phyloP scores from a whole-genome alignment of 2,113 vertebrate genomes.

The Eurypyga helias region DNA sequence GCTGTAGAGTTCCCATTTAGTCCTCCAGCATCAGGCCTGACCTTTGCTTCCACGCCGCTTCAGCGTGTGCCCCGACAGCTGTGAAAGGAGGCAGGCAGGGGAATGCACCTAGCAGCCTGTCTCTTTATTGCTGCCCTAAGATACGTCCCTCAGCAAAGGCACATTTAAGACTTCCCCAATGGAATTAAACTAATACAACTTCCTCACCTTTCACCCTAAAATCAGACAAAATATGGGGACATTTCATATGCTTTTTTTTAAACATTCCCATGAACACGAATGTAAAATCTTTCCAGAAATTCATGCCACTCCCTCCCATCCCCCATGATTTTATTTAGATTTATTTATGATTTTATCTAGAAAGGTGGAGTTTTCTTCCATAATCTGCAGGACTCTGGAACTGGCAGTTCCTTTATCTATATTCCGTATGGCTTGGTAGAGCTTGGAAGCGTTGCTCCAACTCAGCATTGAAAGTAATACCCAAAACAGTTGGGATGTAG shows the following conservation, averaged over 20 bases:
- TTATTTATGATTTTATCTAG: no score
- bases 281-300: neutral
- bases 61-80: neutral
- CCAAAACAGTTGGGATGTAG: neutral
- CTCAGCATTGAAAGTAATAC: neutral
- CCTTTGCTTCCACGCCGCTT: neutral
- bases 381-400: neutral
- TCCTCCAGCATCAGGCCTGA: neutral
- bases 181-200: neutral
- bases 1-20: neutral
- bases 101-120: accelerated
- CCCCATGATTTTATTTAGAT: neutral
- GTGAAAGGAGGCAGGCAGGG: neutral
- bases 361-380: neutral
- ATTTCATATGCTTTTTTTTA: neutral
- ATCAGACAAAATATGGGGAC: neutral
- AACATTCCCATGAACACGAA: neutral
- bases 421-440: neutral
- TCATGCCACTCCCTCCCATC: neutral
- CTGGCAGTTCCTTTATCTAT: neutral
- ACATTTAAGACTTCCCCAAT: neutral
- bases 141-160: neutral
- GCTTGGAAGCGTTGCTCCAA: neutral
- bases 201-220: neutral
- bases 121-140: neutral